A percentile compares a stretch with the other conserved stretches of the same genome.
phyloP scores from a whole-genome alignment of 2,113 vertebrate species.

The Glaucidium brasilianum region DNA sequence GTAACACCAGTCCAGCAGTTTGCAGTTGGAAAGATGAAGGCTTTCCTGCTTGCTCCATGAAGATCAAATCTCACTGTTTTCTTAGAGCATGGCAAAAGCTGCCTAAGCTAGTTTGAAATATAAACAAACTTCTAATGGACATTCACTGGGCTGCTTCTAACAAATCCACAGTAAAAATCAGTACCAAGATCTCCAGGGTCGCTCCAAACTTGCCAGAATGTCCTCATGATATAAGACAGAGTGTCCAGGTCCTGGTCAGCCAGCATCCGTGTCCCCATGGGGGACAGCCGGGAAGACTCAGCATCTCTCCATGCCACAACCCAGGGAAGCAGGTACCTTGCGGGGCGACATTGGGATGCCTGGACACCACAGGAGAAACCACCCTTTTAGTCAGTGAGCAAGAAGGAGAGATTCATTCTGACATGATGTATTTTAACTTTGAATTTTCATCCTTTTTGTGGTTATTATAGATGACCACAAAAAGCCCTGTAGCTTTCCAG shows the following conservation, averaged over 20 bases:
- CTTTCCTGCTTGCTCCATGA: not conserved
- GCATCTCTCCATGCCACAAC: not conserved
- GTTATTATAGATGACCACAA: not conserved
- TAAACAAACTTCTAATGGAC: not conserved
- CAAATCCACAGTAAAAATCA: not conserved
- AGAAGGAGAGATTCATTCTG: not conserved
- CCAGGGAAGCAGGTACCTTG: not conserved
- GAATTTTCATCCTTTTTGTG: not conserved
- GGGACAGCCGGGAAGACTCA: not conserved
- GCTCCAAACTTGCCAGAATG: fast-evolving
- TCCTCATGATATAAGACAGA: not conserved
- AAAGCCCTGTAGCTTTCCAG: not conserved
- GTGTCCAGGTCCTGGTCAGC: not conserved
- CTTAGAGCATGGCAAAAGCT: not conserved
- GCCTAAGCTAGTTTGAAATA: not conserved
- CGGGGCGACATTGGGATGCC: not conserved
- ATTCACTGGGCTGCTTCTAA: not conserved
- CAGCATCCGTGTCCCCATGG: fast-evolving
- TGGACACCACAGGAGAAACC: not conserved
- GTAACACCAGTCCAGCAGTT: not conserved
- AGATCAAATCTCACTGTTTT: not conserved
- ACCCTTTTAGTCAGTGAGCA: not conserved
- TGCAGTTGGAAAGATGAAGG: not conserved
- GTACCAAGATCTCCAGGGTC: not conserved
- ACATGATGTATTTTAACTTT: not conserved